These are phyloP conservation scores for Pocillopora verrucosa DNA, from an alignment of 64 coral and sea anemone genomes.

Conservation along the genomic window DNA sequence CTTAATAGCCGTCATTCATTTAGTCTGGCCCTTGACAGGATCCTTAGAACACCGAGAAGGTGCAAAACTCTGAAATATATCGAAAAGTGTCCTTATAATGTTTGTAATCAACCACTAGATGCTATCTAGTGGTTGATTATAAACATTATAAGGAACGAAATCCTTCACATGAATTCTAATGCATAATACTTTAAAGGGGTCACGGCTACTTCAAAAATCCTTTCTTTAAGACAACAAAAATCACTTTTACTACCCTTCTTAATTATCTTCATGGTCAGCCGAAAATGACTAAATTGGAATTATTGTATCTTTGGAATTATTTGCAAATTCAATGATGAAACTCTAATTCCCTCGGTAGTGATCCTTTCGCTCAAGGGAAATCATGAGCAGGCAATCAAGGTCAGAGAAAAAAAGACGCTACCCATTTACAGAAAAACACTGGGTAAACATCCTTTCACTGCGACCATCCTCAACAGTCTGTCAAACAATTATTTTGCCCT, in stretches of 20 bases:
- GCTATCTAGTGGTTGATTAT: background rate
- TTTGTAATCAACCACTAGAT: background rate
- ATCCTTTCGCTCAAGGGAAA: background rate
- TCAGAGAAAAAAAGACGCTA: slow-evolving; percentile 36
- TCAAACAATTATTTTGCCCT: slow-evolving; percentile 36
- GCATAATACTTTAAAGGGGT: no score
- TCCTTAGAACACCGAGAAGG: background rate
- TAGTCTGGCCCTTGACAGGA: no score
- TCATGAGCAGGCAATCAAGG: slow-evolving; percentile 13
- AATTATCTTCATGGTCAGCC: no score
- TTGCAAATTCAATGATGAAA: background rate
- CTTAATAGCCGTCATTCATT: no score
- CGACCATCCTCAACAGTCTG: slow-evolving; percentile 45
- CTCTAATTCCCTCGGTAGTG: background rate
- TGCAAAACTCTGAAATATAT: no score
- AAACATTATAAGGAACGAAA: no score
- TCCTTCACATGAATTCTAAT: no score
- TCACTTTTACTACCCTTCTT: no score
- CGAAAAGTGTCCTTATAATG: no score
- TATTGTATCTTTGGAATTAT: no score
- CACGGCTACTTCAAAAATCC: no score
- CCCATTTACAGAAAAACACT: slow-evolving; percentile 49
- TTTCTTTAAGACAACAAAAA: no score
- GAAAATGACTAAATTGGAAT: background rate
- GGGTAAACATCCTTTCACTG: slow-evolving; percentile 71